phyloP scores from a whole-genome alignment of 2,888 invertebrate genomes.

The Meganola albula region DNA sequence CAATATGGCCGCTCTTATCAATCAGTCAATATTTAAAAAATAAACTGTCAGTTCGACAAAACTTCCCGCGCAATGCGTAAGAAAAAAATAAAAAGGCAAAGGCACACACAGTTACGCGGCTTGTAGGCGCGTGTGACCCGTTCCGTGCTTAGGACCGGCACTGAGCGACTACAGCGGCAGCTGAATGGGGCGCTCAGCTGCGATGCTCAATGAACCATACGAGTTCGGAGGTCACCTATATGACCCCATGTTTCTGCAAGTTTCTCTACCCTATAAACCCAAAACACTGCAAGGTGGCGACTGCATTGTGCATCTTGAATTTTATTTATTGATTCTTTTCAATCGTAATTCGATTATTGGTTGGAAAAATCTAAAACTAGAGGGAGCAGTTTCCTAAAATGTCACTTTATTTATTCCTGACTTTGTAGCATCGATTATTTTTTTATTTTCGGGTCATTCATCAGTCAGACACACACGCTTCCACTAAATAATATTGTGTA shows the following conservation, averaged over 20 bases:
- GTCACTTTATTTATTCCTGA: conserved; percentile 15
- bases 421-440: conserved; percentile 12
- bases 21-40: conserved; percentile 8
- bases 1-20: conserved; percentile 16
- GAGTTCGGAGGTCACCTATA: conserved; percentile 70
- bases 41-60: conserved; percentile 54
- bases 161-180: conserved; percentile 52
- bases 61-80: conserved; percentile 53
- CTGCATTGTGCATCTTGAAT: no score
- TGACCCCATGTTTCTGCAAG: conserved; percentile 56
- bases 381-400: no score
- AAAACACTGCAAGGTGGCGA: conserved; percentile 22
- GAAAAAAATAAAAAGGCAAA: conserved; percentile 42
- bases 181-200: conserved; percentile 68
- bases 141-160: conserved; percentile 67
- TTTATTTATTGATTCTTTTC: no score
- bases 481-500: background rate
- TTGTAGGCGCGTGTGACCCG: conserved; percentile 67
- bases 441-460: conserved; percentile 2
- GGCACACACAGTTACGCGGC: conserved; percentile 49
- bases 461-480: background rate
- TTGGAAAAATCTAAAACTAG: no score
- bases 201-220: conserved; percentile 72
- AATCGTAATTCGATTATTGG: no score
- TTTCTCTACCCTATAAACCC: conserved; percentile 57